Evolutionary conservation across 2,113 vertebrate genomes (phyloP), one percentile per base, ranked within the genome.

Genomic region (Zapus hudsonius): DNA sequence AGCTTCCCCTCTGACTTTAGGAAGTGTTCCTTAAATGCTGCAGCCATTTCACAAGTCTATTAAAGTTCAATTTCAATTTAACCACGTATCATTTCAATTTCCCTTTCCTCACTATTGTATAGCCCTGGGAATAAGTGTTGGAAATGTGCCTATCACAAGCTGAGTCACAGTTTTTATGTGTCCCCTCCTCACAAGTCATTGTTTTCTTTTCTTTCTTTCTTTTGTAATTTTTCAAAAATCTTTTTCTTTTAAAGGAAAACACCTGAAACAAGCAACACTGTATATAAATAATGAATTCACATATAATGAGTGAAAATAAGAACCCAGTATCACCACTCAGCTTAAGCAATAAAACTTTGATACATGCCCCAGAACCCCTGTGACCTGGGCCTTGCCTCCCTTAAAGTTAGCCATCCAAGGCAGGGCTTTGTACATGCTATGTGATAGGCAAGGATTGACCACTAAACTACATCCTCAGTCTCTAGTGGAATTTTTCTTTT

Each of bases 21-120:
- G 97, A 98, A 98, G 96, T 92, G 95, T 96, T 94, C 92, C 33
- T 96, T 96, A 97, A 96, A 96, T 94, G 90, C 95, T 96, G 95
- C 89, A 93, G 81, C 91, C 96, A 89, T 85, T 97, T 86, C 88
- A 87, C 95, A 93, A 95, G 76, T 69, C 89, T 96, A 55, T 96
- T 97, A 96, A 95, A 95, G 93, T 97, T 95, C 74, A 67, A 76
- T 90, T 95, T 93, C 86, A 96, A 1, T 94, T 97, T 96, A 82
- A 85, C 12, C 42, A 76, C 40, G 2, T 97, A 98, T 93, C 94
- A 91, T 96, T 95, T 94, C 92, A 96, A 92, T 97, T 97, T 98
- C 94, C 66, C 96, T 82, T 94, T 97, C 84, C 96, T 97, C 73
- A 25, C 63, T 67, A 95, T 94, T 96, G 96, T 96, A 40, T 59